phyloP scores from a whole-genome alignment of 2,888 invertebrate species.

The Drosophila leonis region DNA sequence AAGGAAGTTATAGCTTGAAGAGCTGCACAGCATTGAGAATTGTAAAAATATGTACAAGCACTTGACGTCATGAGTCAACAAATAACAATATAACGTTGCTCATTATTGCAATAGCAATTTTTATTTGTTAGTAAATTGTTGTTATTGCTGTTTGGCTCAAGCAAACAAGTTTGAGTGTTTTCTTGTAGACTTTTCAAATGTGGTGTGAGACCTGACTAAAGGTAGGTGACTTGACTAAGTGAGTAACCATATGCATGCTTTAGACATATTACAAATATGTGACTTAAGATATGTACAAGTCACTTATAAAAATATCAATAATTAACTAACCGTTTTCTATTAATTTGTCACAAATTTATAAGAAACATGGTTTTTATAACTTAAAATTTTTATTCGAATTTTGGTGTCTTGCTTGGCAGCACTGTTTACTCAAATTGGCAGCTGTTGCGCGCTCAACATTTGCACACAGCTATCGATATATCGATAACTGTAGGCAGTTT shows the following conservation, averaged over 20 bases:
- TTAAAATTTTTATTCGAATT: not conserved
- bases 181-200: slow-evolving; percentile 15
- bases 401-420: slow-evolving; percentile 34
- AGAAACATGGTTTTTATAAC: not conserved
- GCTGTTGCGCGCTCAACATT: slow-evolving; percentile 2
- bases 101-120: slow-evolving; percentile 13
- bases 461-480: not conserved
- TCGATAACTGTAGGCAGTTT: not conserved
- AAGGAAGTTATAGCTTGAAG: slow-evolving; percentile 10
- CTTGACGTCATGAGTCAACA: slow-evolving; percentile 33
- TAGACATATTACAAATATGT: not conserved
- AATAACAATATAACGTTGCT: slow-evolving; percentile 8
- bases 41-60: not conserved
- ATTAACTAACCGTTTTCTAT: not conserved
- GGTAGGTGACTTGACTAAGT: not conserved
- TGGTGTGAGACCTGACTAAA: slow-evolving; percentile 5
- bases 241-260: not conserved
- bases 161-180: slow-evolving; percentile 8
- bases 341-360: not conserved
- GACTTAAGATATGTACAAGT: not conserved
- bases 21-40: slow-evolving; percentile 9
- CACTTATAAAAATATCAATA: not conserved
- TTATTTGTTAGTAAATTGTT: slow-evolving; percentile 4
- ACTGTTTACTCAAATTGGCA: slow-evolving; percentile 20
- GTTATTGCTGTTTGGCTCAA: slow-evolving; percentile 17